A percentile compares a stretch with the other conserved stretches of the same genome.
These are phyloP conservation scores for Chaetura pelagica DNA, from an alignment of 2,113 vertebrate species.

Conservation along the genomic window DNA sequence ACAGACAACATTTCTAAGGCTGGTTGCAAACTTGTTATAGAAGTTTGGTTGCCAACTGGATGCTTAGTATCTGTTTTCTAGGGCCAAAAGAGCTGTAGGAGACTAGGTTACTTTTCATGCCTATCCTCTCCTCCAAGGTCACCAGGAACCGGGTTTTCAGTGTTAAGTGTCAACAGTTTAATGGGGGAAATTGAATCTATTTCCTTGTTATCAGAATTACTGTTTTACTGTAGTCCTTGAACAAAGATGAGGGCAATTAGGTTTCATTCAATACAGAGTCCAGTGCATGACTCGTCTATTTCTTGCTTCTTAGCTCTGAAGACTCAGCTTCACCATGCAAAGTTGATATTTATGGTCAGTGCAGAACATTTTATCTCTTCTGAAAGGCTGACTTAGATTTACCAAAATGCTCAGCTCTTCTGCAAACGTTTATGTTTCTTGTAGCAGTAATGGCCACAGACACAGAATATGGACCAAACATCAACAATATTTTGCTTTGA, in stretches of 20 bases:
- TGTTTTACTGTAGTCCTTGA: background rate
- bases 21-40: background rate
- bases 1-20: background rate
- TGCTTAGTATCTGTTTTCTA: background rate
- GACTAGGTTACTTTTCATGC: background rate
- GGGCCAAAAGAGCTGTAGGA: background rate
- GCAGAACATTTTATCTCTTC: background rate
- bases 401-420: background rate
- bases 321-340: background rate
- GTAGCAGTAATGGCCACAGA: background rate
- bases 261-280: background rate
- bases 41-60: background rate
- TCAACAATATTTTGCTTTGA: background rate
- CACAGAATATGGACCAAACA: background rate
- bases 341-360: background rate
- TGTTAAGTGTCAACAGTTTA: background rate
- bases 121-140: background rate
- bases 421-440: background rate
- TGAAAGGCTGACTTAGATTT: conserved; percentile 2
- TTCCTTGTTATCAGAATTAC: background rate
- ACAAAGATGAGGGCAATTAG: background rate
- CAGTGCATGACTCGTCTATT: background rate
- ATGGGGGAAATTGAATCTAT: background rate
- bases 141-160: background rate
- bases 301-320: background rate